Conservation (phyloP, 2,888 invertebrate genomes). For the Atrina japonica region DNA sequence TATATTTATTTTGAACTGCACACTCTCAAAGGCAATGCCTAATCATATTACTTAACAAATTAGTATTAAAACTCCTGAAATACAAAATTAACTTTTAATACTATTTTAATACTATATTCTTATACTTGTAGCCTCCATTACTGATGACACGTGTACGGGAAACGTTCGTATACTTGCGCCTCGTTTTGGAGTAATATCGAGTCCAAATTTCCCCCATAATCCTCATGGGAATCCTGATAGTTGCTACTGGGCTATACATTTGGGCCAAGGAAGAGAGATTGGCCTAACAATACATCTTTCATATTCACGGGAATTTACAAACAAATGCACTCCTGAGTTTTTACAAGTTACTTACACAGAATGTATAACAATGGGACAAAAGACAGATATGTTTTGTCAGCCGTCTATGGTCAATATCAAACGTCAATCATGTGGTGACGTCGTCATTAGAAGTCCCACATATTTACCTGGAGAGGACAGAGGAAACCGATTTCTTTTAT, state of each 20-base stretch:
- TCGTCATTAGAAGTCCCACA: constrained; percentile 49
- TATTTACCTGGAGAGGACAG: constrained; percentile 51
- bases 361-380: constrained; percentile 41
- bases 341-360: constrained; percentile 55
- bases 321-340: constrained; percentile 51
- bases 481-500: constrained; percentile 59
- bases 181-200: constrained; percentile 55
- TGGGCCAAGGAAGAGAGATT: constrained; percentile 38
- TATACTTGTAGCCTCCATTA: constrained; percentile 31
- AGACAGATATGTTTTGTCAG: constrained; percentile 55
- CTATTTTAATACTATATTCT: too few species aligned
- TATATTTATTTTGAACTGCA: too few species aligned
- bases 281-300: constrained; percentile 53
- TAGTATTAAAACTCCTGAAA: too few species aligned
- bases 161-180: constrained; percentile 44
- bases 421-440: constrained; percentile 57
- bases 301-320: constrained; percentile 49
- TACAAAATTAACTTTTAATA: too few species aligned
- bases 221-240: constrained; percentile 50
- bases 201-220: constrained; percentile 58
- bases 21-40: too few species aligned
- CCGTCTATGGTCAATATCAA: constrained; percentile 44
- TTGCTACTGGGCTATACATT: constrained; percentile 58
- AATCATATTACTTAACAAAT: too few species aligned
- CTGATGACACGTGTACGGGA: constrained; percentile 50